phyloP scores from a whole-genome alignment of 2,797 vertebrate species.

The Cetoscarus ocellatus region DNA sequence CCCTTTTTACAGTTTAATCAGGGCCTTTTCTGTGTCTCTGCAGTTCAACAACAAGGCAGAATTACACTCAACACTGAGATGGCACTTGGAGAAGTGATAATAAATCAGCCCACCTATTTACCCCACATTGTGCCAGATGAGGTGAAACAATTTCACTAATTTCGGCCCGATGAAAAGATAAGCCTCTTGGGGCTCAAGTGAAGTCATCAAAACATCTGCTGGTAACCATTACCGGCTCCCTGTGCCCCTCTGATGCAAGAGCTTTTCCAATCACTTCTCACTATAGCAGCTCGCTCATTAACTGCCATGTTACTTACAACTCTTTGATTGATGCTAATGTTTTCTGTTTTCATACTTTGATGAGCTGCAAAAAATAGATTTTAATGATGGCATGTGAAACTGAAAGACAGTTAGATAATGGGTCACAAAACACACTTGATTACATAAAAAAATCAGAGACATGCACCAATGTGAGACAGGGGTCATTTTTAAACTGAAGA shows the following conservation, averaged over 20 bases:
- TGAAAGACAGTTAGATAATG: neutral
- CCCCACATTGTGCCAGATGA: slow-evolving; percentile 63
- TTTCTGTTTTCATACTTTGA: neutral
- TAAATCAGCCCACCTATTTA: slow-evolving; percentile 66
- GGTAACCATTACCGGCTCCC: slow-evolving; percentile 59
- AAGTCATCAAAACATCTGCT: slow-evolving; percentile 68
- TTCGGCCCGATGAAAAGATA: slow-evolving; percentile 62
- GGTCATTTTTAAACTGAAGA: neutral
- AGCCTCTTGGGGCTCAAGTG: slow-evolving; percentile 45
- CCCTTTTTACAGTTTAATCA: slow-evolving; percentile 9
- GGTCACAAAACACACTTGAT: neutral
- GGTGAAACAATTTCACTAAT: slow-evolving; percentile 62
- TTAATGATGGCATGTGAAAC: slow-evolving; percentile 1
- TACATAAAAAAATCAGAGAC: neutral
- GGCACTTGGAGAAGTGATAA: slow-evolving; percentile 51
- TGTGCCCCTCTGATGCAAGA: slow-evolving; percentile 34
- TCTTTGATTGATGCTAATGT: slow-evolving; percentile 7
- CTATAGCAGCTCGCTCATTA: slow-evolving; percentile 33
- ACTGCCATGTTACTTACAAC: slow-evolving; percentile 26
- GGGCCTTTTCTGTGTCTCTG: neutral
- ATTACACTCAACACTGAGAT: slow-evolving; percentile 22
- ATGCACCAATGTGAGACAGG: neutral
- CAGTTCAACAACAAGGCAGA: slow-evolving; percentile 7
- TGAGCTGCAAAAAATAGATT: neutral
- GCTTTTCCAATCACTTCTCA: slow-evolving; percentile 47